Percentiles rank a stretch among this genome's conserved stretches.
These are phyloP conservation scores for Rhopalosiphum maidis DNA, from an alignment of 1,140 invertebrate species.

Conservation along the genomic window DNA sequence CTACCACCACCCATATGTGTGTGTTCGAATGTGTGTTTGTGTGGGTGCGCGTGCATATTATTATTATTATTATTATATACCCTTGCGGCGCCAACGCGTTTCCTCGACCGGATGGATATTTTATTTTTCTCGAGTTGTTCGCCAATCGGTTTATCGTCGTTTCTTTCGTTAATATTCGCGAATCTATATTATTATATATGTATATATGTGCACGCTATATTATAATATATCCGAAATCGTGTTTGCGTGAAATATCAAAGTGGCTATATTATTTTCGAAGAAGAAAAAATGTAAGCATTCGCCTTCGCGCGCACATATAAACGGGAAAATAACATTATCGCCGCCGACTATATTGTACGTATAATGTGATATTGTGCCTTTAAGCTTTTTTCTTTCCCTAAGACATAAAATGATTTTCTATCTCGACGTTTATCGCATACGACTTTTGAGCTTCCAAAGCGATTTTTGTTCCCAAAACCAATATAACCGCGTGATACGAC, in stretches of 20 bases:
- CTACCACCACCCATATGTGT: neutral
- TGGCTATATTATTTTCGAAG: neutral
- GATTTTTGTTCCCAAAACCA: slow-evolving; percentile 3
- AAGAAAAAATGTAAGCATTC: slow-evolving; percentile 4
- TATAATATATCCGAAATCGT: neutral
- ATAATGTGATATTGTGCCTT: neutral
- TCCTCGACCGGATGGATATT: neutral
- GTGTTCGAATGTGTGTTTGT: too few relatives aligned
- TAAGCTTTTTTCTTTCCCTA: slow-evolving; percentile 7
- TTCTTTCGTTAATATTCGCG: neutral
- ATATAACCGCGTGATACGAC: neutral
- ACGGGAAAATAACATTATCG: neutral
- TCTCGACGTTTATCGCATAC: neutral
- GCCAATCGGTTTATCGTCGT: neutral
- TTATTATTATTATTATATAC: neutral
- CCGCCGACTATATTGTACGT: neutral
- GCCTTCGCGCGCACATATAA: neutral
- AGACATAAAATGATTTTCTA: slow-evolving; percentile 18
- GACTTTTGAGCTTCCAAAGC: neutral
- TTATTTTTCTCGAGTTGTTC: slow-evolving; percentile 8
- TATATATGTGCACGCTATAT: neutral
- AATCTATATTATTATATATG: neutral
- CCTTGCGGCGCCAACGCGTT: neutral
- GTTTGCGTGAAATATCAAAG: slow-evolving; percentile 10
- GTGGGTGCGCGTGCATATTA: neutral